Evolutionary conservation across 2,888 invertebrate species (phyloP).

Genomic region (Hypomecis atomaria): DNA sequence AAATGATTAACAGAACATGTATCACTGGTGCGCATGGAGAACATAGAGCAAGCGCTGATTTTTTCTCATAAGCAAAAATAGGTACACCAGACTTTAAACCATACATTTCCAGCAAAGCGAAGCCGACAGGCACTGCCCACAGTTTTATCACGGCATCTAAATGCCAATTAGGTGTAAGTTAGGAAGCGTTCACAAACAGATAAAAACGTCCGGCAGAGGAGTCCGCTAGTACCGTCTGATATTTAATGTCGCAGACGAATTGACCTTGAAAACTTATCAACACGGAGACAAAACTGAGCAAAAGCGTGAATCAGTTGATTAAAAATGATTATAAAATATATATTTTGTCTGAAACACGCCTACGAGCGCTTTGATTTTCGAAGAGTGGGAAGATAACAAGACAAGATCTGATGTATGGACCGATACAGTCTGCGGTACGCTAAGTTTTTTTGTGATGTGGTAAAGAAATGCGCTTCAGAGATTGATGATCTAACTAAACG

Average conservation of each 20-base stretch:
- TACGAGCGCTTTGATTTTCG: constrained; percentile 38
- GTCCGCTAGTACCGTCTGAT: neutral
- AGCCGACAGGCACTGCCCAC: neutral
- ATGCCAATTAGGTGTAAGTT: constrained; percentile 28
- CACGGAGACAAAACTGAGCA: constrained; percentile 28
- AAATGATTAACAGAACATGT: too few species aligned
- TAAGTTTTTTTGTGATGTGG: neutral
- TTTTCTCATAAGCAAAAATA: neutral
- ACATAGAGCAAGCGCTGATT: neutral
- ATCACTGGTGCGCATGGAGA: too few species aligned
- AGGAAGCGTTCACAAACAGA: constrained; percentile 17
- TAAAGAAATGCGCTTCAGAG: neutral
- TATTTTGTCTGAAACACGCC: constrained; percentile 60
- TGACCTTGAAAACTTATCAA: constrained; percentile 31
- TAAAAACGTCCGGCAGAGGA: constrained; percentile 22
- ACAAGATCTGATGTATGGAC: neutral
- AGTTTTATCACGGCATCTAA: constrained; percentile 7
- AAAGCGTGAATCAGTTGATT: constrained; percentile 30
- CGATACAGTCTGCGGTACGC: neutral
- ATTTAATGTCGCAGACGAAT: constrained; percentile 29
- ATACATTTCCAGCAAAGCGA: neutral
- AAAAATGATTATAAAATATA: constrained; percentile 56
- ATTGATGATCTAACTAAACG: neutral
- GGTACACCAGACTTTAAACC: neutral
- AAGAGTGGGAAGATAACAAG: constrained; percentile 17